Evolutionary conservation across 1,140 invertebrate genomes (phyloP).

Genomic region (Oreohelix idahoensis): DNA sequence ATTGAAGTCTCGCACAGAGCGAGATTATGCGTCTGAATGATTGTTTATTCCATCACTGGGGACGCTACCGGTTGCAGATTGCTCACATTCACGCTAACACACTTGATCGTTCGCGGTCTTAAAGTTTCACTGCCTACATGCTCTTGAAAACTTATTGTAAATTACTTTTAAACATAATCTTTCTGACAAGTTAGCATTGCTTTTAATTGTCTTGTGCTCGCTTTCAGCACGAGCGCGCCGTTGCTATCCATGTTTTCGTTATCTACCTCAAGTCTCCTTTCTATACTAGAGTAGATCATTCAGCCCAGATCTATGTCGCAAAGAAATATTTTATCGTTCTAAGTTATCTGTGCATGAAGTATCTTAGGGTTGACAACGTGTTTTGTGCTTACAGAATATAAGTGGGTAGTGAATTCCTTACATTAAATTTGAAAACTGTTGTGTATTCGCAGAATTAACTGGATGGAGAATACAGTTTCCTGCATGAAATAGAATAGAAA

Average conservation of each 20-base stretch:
- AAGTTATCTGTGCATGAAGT: no score
- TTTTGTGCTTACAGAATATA: no score
- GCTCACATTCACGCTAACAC: not conserved
- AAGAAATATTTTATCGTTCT: no score
- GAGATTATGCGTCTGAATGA: conserved; percentile 9
- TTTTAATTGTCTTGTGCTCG: not conserved
- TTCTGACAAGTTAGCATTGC: not conserved
- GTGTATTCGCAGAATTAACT: not conserved
- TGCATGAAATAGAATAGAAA: not conserved
- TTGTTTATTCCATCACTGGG: conserved; percentile 43
- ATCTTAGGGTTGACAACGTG: no score
- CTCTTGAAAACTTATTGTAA: not conserved
- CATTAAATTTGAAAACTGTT: not conserved
- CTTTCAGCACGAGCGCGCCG: not conserved
- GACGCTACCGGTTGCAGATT: conserved; percentile 40
- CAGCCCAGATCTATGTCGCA: no score
- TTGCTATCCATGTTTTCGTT: conserved; percentile 24
- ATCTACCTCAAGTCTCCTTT: no score
- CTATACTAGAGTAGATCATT: no score
- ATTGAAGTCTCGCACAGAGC: conserved; percentile 2
- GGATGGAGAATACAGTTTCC: not conserved
- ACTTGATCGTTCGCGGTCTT: not conserved
- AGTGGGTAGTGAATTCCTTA: no score
- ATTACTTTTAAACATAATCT: not conserved
- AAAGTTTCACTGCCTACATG: not conserved